Base-by-base conservation (phyloP, 64 coral and sea anemone genomes). In the Stylophora pistillata region DNA sequence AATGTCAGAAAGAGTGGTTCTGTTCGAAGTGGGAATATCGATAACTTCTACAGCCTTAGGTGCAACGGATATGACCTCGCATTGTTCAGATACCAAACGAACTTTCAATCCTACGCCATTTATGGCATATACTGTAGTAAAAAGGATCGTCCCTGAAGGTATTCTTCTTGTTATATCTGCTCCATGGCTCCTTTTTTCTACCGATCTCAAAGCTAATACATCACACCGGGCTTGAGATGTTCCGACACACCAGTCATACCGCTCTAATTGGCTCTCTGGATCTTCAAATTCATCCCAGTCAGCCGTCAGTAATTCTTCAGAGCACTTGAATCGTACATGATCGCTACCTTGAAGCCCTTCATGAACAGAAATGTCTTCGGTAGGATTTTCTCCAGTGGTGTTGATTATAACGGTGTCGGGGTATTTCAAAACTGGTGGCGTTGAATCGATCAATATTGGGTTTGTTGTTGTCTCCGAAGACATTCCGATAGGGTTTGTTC, bases 251-350 rank as follows among this genome's bases (percentile, higher is more conserved):
- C 94, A 96, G 29, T 78, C 73, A 61, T 96, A 93, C 15, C 65
- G 18, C 29, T 47, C 71, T 12, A 86, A 18, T 30, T 74, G 80
- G 89, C 81, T 96, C 64, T 96, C 94, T 30, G 23, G 25, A 71
- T 96, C 94, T 55, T 90, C 94, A 93, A 96, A 93, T 63, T 87
- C 91, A 71, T 96, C 87, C 94, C 94, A 96, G 37, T 84, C 59
- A 5, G 79, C 81, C 12, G 87, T 90, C 53, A 96, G 28, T 16
- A 85, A 85, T 23, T 96, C 94, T 37, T 96, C 94, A 9, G 87
- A 86, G 64, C 94, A 96, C 28, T 53, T 85, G 53, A 96, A 93
- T 16, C 58, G 18, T 78, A 95, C 28, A 11, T 56, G 74, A 33
- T 58, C 11, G 4, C 55, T 86, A 9, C 7, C 18, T 33, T 53